Evolutionary conservation across 2,797 vertebrate genomes (phyloP).

Genomic region (Manis crassicaudata): DNA sequence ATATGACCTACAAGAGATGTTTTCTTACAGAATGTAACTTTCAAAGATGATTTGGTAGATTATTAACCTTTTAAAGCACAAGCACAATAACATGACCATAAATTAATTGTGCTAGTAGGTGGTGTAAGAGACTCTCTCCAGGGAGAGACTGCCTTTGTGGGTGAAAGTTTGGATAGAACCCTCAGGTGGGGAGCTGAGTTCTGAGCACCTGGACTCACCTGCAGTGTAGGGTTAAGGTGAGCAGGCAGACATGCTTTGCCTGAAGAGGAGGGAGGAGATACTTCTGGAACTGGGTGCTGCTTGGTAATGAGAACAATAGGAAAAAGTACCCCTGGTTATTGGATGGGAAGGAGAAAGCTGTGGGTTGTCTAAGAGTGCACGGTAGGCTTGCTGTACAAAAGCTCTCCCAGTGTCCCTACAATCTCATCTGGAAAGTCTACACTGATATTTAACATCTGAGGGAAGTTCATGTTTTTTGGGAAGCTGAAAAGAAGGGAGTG

Average conservation of each 20-base stretch:
- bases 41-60: neutral
- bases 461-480: neutral
- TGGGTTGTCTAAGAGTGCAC: neutral
- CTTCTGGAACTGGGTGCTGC: too few relatives aligned
- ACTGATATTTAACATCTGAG: neutral
- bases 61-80: neutral
- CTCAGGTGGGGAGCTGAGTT: neutral
- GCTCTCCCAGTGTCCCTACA: neutral
- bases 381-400: neutral
- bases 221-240: too few relatives aligned
- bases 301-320: neutral
- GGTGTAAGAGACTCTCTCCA: neutral
- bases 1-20: neutral
- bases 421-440: neutral
- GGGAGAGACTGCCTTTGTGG: neutral
- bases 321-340: too few relatives aligned
- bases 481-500: neutral
- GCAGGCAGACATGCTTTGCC: neutral
- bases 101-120: neutral
- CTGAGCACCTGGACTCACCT: neutral
- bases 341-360: neutral
- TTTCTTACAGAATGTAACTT: neutral
- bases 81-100: neutral
- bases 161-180: rapidly evolving
- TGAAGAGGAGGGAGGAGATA: too few relatives aligned